Base-by-base conservation (phyloP, 1,140 invertebrate species). In the Ectropis grisescens region DNA sequence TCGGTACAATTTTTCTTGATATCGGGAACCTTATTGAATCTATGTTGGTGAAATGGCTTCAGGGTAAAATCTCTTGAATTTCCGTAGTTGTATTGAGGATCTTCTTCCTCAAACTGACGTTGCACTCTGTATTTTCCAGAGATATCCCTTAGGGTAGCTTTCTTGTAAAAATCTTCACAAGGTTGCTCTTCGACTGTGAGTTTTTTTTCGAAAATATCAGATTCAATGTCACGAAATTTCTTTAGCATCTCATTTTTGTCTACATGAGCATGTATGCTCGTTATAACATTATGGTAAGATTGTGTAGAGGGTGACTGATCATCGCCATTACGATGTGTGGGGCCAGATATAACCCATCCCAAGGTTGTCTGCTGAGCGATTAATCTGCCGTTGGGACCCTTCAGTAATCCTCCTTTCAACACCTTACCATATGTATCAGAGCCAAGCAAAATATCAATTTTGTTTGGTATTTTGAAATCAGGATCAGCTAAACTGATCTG, bases 301-400 rank as follows among this genome's bases (percentile, higher is more conserved):
- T n/a, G n/a, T n/a, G n/a, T n/a, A n/a, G n/a, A n/a, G n/a, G n/a
- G n/a, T n/a, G n/a, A n/a, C n/a, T n/a, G n/a, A n/a, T n/a, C n/a
- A n/a, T n/a, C n/a, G n/a, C n/a, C n/a, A n/a, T n/a, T n/a, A n/a
- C n/a, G 2, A 29, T 29, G 13, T 16, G 27, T 29, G 6, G 7
- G 23, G n/a, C 44, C 44, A 29, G 31, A 47, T 23, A 47, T 9
- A 16, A 46, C 35, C 37, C 43, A 46, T n/a, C 44, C 44, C 13
- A 47, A 30, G 10, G 4, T 10, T 2, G 44, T 38, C 10, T 33
- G 14, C 29, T 47, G 44, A 2, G 44, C 44, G 11, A 46, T 7
- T 0, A 27, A 13, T 3, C 19, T 9, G n/a, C 36, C 41, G 14
- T 8, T 7, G 15, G 32, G 12, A 9, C 29, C 13, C 15, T 32